Percentiles rank a stretch among this genome's conserved stretches.
Evolutionary conservation across 2,797 vertebrate species (phyloP).

Genomic region (Cyclura pinguis): DNA sequence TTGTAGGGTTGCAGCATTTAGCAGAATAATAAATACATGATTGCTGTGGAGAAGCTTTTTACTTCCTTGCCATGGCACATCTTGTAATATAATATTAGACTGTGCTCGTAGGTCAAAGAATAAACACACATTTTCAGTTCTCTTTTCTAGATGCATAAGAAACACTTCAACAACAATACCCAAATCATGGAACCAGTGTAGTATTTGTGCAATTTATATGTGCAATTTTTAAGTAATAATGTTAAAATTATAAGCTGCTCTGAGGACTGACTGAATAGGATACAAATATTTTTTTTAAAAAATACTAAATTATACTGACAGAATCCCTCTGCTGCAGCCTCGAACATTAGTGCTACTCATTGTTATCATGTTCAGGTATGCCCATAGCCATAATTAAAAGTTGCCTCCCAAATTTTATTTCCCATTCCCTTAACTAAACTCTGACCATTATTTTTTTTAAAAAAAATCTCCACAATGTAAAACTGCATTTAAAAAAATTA

Average conservation of each 20-base stretch:
- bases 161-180: background rate
- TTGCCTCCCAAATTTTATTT: too few species aligned
- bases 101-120: background rate
- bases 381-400: background rate
- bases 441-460: too few species aligned
- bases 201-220: background rate
- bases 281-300: background rate
- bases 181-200: background rate
- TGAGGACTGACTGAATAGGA: background rate
- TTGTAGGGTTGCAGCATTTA: background rate
- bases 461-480: too few species aligned
- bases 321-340: background rate
- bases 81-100: slow-evolving; percentile 3
- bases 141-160: slow-evolving; percentile 23
- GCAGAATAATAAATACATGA: slow-evolving; percentile 7
- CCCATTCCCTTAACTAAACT: too few species aligned
- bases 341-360: background rate
- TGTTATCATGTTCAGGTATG: background rate
- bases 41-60: background rate
- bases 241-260: background rate
- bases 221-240: background rate
- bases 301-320: background rate
- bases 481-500: too few species aligned
- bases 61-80: slow-evolving; percentile 29
- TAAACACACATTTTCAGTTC: slow-evolving; percentile 19